phyloP scores from a whole-genome alignment of 2,113 vertebrate genomes.

The Notiomystis cincta region DNA sequence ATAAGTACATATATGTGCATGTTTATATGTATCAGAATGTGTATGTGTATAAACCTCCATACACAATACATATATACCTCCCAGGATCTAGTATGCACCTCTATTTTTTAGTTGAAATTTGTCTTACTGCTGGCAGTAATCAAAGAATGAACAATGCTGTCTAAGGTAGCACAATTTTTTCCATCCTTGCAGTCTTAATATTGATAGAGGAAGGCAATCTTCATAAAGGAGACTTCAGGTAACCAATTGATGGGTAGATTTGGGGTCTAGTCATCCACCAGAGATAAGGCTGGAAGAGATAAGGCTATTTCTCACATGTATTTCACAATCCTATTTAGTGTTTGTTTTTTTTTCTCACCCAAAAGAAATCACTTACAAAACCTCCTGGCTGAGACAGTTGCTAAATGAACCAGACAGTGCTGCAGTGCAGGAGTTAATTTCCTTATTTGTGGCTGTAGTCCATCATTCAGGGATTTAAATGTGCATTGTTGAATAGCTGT shows the following conservation, averaged over 20 bases:
- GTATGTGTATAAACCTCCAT: background rate
- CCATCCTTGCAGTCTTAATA: background rate
- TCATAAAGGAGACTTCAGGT: background rate
- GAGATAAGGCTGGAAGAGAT: background rate
- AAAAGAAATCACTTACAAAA: background rate
- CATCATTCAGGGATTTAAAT: background rate
- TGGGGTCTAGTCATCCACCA: background rate
- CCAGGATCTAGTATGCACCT: background rate
- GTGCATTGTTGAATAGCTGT: background rate
- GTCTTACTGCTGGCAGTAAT: background rate
- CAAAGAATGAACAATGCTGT: background rate
- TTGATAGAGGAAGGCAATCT: background rate
- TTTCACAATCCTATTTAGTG: background rate
- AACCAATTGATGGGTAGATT: background rate
- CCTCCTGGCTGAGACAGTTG: background rate
- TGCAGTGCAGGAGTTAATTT: background rate
- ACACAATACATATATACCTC: background rate
- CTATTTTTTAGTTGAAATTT: background rate
- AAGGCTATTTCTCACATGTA: background rate
- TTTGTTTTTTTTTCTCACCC: background rate
- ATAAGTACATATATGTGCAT: accelerated
- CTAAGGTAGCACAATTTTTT: background rate
- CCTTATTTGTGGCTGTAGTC: background rate
- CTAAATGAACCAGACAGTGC: background rate
- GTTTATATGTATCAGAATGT: background rate